phyloP scores from a whole-genome alignment of 2,888 invertebrate species.

The Blera fallax region DNA sequence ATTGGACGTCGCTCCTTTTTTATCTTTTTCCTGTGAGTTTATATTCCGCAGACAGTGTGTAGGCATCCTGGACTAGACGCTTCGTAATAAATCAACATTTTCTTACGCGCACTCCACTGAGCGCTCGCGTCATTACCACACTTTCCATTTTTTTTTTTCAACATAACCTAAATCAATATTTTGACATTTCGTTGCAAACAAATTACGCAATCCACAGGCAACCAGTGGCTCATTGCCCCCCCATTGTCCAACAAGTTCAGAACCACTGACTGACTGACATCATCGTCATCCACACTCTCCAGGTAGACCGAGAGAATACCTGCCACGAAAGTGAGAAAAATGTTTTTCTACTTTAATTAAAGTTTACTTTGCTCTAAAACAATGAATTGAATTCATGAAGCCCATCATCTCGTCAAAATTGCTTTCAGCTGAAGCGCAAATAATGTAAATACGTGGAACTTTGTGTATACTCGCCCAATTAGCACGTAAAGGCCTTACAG shows the following conservation, averaged over 20 bases:
- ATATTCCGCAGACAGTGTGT: background rate
- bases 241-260: background rate
- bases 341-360: background rate
- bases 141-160: background rate
- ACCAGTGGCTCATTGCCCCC: background rate
- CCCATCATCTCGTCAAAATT: background rate
- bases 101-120: background rate
- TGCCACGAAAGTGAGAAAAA: background rate
- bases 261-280: too few relatives aligned
- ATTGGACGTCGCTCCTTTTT: background rate
- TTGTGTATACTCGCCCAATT: conserved; percentile 34
- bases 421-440: too few relatives aligned
- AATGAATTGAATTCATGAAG: conserved; percentile 22
- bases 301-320: background rate
- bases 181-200: background rate
- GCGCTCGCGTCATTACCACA: background rate
- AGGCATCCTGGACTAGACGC: background rate
- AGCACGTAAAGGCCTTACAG: conserved; percentile 26
- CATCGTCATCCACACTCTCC: background rate
- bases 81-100: background rate
- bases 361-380: conserved; percentile 27
- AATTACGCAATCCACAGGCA: background rate
- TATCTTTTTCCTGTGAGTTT: background rate
- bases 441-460: conserved; percentile 9
- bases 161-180: background rate